These are phyloP conservation scores for Hipposideros armiger DNA, from an alignment of 2,113 vertebrate species.

Conservation along the genomic window DNA sequence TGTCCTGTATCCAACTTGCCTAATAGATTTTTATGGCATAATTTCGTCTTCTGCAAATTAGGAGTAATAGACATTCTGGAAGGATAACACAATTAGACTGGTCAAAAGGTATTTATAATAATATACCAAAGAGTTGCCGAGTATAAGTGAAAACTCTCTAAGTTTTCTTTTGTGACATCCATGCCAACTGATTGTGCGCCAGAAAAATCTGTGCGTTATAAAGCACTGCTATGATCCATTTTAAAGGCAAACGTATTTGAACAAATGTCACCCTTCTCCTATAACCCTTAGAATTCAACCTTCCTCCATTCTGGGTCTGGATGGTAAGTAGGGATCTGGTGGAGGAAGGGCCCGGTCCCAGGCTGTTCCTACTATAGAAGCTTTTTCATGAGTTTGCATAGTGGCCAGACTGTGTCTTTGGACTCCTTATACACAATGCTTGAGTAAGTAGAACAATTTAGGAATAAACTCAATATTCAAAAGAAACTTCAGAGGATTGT, in stretches of 20 bases:
- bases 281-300: not conserved
- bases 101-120: not conserved
- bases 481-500: not conserved
- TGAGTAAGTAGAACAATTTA: not conserved
- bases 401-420: not conserved
- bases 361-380: not conserved
- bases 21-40: conserved; percentile 45
- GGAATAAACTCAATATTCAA: not conserved
- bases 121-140: conserved; percentile 23
- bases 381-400: not conserved
- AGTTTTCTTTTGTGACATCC: conserved; percentile 27
- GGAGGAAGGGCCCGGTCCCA: not conserved
- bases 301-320: not conserved
- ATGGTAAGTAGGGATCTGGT: not conserved
- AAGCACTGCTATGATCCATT: not conserved
- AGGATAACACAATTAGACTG: conserved; percentile 47
- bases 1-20: conserved; percentile 49
- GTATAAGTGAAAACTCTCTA: not conserved
- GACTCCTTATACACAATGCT: not conserved
- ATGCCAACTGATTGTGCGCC: not conserved
- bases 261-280: not conserved
- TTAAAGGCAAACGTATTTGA: conserved; percentile 2
- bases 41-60: conserved; percentile 62
- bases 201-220: not conserved
- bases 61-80: conserved; percentile 51